Evolutionary conservation across 2,888 invertebrate genomes (phyloP).

Genomic region (Cryptosula pallasiana): DNA sequence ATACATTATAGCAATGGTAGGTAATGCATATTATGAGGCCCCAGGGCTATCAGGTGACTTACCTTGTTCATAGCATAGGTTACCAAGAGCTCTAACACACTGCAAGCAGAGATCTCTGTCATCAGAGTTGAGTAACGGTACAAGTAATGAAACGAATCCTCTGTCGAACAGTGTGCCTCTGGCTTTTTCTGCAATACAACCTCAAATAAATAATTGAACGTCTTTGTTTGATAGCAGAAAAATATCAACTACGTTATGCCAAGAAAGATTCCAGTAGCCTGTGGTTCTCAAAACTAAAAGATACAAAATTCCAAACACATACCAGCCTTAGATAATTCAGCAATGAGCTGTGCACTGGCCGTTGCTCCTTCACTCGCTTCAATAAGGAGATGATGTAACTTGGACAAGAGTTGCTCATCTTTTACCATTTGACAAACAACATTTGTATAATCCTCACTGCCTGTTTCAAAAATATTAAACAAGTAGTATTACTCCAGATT

Average conservation of each 20-base stretch:
- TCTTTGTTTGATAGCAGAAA: too few relatives aligned
- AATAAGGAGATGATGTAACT: conserved; percentile 30
- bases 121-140: conserved; percentile 38
- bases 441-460: conserved; percentile 31
- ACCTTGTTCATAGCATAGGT: conserved; percentile 83
- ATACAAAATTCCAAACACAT: conserved; percentile 27
- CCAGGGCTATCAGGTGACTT: too few relatives aligned
- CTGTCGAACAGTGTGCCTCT: conserved; percentile 61
- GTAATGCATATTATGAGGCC: too few relatives aligned
- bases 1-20: too few relatives aligned
- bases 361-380: conserved; percentile 27
- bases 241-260: too few relatives aligned
- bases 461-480: not conserved
- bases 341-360: conserved; percentile 58
- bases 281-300: too few relatives aligned
- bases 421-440: conserved; percentile 30
- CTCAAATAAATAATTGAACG: too few relatives aligned
- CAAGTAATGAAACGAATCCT: conserved; percentile 43
- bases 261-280: too few relatives aligned
- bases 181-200: conserved; percentile 61
- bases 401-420: conserved; percentile 32
- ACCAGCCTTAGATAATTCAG: conserved; percentile 72
- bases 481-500: not conserved
- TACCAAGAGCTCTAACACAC: conserved; percentile 76
- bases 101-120: conserved; percentile 61